Evolutionary conservation across 1,140 invertebrate genomes (phyloP).

Genomic region (Geopemphigus sp.): DNA sequence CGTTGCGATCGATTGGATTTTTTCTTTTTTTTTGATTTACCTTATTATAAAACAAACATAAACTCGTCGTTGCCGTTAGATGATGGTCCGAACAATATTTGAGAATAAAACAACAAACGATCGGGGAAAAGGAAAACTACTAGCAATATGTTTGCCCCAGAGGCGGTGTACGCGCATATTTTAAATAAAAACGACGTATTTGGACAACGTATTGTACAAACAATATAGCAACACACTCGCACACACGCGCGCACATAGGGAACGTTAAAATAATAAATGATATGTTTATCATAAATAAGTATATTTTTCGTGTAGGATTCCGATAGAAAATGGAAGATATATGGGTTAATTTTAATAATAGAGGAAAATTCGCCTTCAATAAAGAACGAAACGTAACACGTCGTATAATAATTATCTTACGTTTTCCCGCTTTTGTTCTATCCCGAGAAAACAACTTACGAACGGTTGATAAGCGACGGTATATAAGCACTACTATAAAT

Average conservation of each 20-base stretch:
- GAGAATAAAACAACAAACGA: neutral
- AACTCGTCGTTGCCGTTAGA: neutral
- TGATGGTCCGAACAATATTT: neutral
- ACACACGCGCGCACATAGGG: neutral
- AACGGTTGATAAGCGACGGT: neutral
- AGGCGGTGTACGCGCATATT: neutral
- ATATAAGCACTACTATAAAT: neutral
- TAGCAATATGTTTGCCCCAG: neutral
- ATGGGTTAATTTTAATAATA: conserved; percentile 19
- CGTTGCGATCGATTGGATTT: neutral
- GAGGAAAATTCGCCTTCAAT: neutral
- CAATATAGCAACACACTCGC: neutral
- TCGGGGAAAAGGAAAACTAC: neutral
- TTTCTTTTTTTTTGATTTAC: neutral
- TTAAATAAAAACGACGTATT: neutral
- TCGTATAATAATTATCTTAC: neutral
- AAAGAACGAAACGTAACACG: neutral
- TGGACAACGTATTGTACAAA: neutral
- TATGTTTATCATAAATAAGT: no score
- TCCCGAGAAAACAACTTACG: conserved; percentile 4
- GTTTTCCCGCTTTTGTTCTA: neutral
- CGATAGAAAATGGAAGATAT: no score
- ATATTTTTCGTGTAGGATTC: no score
- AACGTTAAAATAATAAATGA: no score
- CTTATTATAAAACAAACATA: conserved; percentile 1